Conservation (phyloP, 2,888 invertebrate genomes). For the Alviniconcha strummeri region DNA sequence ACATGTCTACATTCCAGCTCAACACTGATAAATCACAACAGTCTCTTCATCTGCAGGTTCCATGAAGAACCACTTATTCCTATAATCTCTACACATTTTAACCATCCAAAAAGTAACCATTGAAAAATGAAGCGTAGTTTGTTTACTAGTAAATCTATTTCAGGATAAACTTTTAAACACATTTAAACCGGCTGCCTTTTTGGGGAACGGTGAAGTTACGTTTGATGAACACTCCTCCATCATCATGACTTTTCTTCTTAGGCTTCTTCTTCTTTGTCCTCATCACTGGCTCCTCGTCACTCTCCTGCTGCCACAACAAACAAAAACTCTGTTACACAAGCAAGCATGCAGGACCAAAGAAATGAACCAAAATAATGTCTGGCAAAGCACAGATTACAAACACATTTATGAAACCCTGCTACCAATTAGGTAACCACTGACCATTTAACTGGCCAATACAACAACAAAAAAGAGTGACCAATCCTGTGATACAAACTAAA, state of each 20-base stretch:
- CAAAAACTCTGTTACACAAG: background rate
- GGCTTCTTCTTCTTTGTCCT: slow-evolving; percentile 40
- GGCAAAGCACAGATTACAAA: background rate
- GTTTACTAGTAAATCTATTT: no score
- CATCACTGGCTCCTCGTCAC: slow-evolving; percentile 32
- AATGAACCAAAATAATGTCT: background rate
- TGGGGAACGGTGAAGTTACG: slow-evolving; percentile 55
- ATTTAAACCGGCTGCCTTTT: slow-evolving; percentile 40
- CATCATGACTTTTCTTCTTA: slow-evolving; percentile 53
- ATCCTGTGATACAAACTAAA: no score
- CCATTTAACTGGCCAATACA: no score
- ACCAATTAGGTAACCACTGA: background rate
- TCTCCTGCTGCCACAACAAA: slow-evolving; percentile 24
- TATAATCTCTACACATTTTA: no score
- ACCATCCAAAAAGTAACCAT: no score
- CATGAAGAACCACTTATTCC: no score
- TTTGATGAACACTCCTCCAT: slow-evolving; percentile 61
- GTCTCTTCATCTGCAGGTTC: no score
- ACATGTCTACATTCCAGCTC: no score
- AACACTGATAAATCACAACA: no score
- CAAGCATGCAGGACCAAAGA: background rate
- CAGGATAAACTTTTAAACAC: no score
- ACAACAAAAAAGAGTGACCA: no score
- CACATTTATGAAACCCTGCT: background rate
- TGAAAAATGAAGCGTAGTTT: no score